Base-by-base conservation (phyloP, 2,888 invertebrate species). In the Tanytarsus gracilentus region DNA sequence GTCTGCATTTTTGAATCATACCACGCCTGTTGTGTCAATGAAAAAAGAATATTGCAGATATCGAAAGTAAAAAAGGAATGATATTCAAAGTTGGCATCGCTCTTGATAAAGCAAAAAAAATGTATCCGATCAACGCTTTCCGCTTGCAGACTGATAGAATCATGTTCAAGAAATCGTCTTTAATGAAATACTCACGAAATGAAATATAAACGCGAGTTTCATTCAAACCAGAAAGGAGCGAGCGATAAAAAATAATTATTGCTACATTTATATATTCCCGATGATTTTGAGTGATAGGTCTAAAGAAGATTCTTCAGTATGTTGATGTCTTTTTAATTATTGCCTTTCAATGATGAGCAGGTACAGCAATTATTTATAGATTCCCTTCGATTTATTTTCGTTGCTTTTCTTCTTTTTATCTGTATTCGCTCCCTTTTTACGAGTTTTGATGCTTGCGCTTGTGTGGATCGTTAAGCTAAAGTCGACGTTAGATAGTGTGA, bases 221-320 rank as follows among this genome's bases (percentile, higher is more conserved):
- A 4, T 7, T 33, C 6, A 30, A 30, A 3, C 36, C 36, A 6
- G 16, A 40, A 40, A 18, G 29, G 14, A 21, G 14, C 11, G 40
- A 50, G 60, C 49, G 50, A 48, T 50, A 44, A 60, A 16, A 60
- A 60, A 60, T 36, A 60, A 60, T 60, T 30, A 60, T 58, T 58
- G 50, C 36, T 36, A 50, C 60, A 60, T 50, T 60, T 60, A 58
- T 44, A 58, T 58, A 49, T 60, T 60, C 50, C n/a, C n/a, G n/a
- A n/a, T 60, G 60, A 60, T 50, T 60, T 60, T 60, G 60, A 60
- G 50, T 30, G 60, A 60, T 60, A 50, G 60, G 60, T 60, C 60
- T 60, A 50, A 36, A 40, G 51, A 48, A 26, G 7, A n/a, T 18
- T 18, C 44, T 21, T 50, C 50, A 44, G 44, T 29, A n/a, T 29